A percentile compares a stretch with the other conserved stretches of the same genome.
These are phyloP conservation scores for Pseudomyrmex gracilis DNA, from an alignment of 1,140 invertebrate genomes.

Conservation along the genomic window DNA sequence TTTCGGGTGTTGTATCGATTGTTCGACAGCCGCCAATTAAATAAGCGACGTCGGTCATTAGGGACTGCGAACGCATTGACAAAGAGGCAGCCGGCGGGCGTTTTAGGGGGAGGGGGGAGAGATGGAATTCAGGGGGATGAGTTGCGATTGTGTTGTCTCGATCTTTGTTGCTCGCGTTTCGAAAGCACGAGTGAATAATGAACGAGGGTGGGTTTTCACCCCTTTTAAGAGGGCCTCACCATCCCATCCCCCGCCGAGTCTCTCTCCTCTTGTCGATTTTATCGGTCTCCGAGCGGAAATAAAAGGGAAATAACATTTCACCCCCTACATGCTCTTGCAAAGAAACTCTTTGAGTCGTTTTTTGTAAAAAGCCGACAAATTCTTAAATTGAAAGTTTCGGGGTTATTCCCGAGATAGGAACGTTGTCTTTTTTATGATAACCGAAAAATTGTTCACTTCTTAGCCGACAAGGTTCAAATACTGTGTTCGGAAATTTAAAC, in stretches of 20 bases:
- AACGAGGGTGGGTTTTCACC: constrained; percentile 63
- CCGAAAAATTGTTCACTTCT: too few relatives aligned
- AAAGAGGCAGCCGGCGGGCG: constrained; percentile 19
- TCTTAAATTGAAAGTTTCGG: constrained; percentile 50
- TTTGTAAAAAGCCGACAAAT: background rate
- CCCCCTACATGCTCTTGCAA: constrained; percentile 14
- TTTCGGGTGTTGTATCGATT: constrained; percentile 62
- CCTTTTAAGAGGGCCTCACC: constrained; percentile 45
- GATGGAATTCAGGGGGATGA: constrained; percentile 38
- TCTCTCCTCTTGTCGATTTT: constrained; percentile 59
- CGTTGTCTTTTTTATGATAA: too few relatives aligned
- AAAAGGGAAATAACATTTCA: constrained; percentile 71
- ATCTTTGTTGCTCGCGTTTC: constrained; percentile 63
- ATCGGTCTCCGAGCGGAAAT: constrained; percentile 67
- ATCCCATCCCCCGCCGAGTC: background rate
- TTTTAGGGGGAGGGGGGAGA: background rate
- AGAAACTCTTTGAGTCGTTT: constrained; percentile 68
- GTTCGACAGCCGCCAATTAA: constrained; percentile 62
- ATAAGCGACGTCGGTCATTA: constrained; percentile 69
- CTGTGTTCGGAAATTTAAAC: too few relatives aligned
- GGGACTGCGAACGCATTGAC: constrained; percentile 48
- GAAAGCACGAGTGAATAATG: constrained; percentile 53
- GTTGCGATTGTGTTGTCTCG: constrained; percentile 64
- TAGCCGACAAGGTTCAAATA: too few relatives aligned
- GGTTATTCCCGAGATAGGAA: background rate